phyloP scores from a whole-genome alignment of 2,113 vertebrate species.

The Sceloporus tristichus region DNA sequence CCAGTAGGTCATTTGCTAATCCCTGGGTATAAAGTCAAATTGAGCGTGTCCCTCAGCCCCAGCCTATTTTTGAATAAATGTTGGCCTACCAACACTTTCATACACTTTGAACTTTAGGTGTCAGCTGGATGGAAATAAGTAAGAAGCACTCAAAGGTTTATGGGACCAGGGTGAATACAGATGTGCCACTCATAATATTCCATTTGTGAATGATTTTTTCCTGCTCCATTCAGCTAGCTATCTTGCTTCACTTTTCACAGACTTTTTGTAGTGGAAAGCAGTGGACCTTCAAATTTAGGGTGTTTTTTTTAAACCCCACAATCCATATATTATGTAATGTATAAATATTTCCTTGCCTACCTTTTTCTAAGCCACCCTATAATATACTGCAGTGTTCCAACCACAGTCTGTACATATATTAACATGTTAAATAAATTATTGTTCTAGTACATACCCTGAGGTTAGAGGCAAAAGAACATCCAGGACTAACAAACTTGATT shows the following conservation, averaged over 20 bases:
- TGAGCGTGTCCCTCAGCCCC: conserved; percentile 63
- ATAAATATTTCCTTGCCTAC: neutral
- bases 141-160: conserved; percentile 28
- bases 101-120: conserved; percentile 59
- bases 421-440: conserved; percentile 80
- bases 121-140: conserved; percentile 64
- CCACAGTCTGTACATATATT: conserved; percentile 71
- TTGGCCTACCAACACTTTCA: conserved; percentile 47
- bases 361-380: conserved; percentile 46
- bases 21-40: conserved; percentile 65
- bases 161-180: conserved; percentile 17
- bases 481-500: conserved; percentile 83
- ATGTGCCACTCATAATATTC: neutral
- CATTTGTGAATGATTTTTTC: conserved; percentile 10
- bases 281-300: neutral
- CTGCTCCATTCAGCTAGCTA: conserved; percentile 11
- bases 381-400: conserved; percentile 70
- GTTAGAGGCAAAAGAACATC: conserved; percentile 79
- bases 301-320: neutral
- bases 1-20: conserved; percentile 34
- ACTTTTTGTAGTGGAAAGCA: neutral
- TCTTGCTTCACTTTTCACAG: neutral
- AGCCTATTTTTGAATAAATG: conserved; percentile 52
- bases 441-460: conserved; percentile 78
- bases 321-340: neutral